phyloP scores from a whole-genome alignment of 2,797 vertebrate genomes.

The Champsocephalus gunnari region DNA sequence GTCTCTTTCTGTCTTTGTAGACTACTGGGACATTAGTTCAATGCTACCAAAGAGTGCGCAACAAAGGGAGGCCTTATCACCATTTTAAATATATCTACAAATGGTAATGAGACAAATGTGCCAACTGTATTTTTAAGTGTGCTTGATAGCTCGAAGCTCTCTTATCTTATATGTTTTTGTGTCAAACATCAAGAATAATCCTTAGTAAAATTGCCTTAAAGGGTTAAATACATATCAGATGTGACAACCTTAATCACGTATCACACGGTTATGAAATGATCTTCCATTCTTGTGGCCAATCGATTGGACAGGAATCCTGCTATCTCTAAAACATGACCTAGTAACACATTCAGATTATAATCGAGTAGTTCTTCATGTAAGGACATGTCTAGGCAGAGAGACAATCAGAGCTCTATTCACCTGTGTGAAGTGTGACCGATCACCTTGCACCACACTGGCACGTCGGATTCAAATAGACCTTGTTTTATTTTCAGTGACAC shows the following conservation, averaged over 20 bases:
- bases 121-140: neutral
- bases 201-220: slow-evolving; percentile 8
- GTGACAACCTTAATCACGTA: slow-evolving; percentile 16
- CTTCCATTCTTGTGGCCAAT: slow-evolving; percentile 36
- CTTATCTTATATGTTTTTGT: neutral
- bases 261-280: slow-evolving; percentile 23
- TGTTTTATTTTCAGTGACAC: slow-evolving; percentile 43
- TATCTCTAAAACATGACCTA: slow-evolving; percentile 53
- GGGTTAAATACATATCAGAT: slow-evolving; percentile 13
- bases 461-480: slow-evolving; percentile 13
- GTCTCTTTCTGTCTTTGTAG: neutral
- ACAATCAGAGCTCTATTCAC: neutral
- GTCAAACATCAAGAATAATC: neutral
- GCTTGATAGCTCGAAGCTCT: neutral
- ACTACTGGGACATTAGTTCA: neutral
- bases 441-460: neutral
- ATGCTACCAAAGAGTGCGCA: neutral
- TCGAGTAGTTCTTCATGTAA: slow-evolving; percentile 31
- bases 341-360: slow-evolving; percentile 57
- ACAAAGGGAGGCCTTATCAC: neutral
- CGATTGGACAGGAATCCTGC: slow-evolving; percentile 43
- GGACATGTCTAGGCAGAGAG: slow-evolving; percentile 22
- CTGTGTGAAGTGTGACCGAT: slow-evolving; percentile 30
- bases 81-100: neutral
- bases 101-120: neutral